A percentile compares a stretch with the other conserved stretches of the same genome.
Evolutionary conservation across 2,888 invertebrate genomes (phyloP).

Genomic region (Chrysopilus asiliformis): DNA sequence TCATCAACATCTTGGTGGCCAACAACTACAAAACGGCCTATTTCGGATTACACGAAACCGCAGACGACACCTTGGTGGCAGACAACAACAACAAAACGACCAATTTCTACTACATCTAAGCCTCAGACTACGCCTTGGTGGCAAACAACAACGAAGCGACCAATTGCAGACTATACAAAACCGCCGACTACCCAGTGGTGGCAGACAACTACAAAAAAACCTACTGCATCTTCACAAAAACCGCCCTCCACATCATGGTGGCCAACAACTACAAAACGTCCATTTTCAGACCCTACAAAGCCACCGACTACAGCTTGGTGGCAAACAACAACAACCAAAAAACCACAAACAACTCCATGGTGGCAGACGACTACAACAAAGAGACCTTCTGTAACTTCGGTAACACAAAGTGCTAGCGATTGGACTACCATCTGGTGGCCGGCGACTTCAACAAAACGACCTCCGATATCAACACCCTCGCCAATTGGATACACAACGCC

Average conservation of each 20-base stretch:
- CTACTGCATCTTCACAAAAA: conserved; percentile 2
- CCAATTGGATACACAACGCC: conserved; percentile 10
- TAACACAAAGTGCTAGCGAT: neutral
- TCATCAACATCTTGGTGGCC: conserved; percentile 4
- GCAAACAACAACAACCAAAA: conserved; percentile 7
- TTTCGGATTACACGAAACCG: neutral
- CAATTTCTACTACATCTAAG: conserved; percentile 3
- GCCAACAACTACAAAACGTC: neutral
- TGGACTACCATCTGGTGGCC: neutral
- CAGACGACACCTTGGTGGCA: conserved; percentile 11
- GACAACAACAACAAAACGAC: conserved; percentile 5
- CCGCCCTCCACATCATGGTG: conserved; percentile 4
- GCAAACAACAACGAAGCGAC: conserved; percentile 4
- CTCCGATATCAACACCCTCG: neutral
- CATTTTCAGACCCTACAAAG: conserved; percentile 1
- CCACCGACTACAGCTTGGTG: too few species aligned
- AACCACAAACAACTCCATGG: neutral
- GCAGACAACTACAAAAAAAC: conserved; percentile 5
- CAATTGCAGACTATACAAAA: neutral
- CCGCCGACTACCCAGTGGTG: conserved; percentile 5
- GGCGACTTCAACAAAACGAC: neutral
- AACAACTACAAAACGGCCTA: conserved; percentile 2
- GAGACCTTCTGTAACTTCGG: neutral
- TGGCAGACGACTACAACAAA: conserved; percentile 3
- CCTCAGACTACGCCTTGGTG: conserved; percentile 7